A percentile compares a stretch with the other conserved stretches of the same genome.
These are phyloP conservation scores for Hydractinia echinata DNA, from an alignment of 30 jellyfish, hydroid and myxozoan genomes.

Conservation along the genomic window DNA sequence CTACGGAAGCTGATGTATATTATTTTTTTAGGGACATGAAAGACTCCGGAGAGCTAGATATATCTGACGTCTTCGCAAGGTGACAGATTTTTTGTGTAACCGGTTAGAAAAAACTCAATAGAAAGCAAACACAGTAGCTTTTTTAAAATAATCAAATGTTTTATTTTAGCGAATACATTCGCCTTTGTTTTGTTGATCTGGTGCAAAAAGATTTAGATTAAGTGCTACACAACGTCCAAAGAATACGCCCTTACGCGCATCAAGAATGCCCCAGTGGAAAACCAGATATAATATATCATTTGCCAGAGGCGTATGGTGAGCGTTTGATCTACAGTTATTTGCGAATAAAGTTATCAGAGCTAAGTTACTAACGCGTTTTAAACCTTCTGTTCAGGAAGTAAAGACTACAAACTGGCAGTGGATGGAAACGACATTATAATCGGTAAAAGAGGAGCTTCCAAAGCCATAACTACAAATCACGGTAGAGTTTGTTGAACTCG, in stretches of 20 bases:
- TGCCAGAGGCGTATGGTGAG: conserved; percentile 7
- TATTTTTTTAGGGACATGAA: not conserved
- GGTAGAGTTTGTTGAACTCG: too few species aligned
- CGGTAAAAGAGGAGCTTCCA: too few species aligned
- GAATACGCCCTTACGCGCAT: conserved; percentile 5
- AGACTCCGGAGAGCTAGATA: not conserved
- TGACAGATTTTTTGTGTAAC: not conserved
- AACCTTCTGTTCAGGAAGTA: too few species aligned
- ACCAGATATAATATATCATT: conserved; percentile 14
- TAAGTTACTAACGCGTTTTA: too few species aligned
- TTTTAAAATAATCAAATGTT: not conserved
- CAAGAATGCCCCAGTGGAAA: conserved; percentile 14
- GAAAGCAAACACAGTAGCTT: too few species aligned
- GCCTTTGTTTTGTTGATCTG: not conserved
- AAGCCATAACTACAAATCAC: too few species aligned
- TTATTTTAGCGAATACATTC: not conserved
- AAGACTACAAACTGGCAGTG: too few species aligned
- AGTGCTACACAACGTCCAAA: not conserved
- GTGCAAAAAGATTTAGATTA: not conserved
- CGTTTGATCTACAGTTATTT: too few species aligned
- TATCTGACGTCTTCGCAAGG: not conserved
- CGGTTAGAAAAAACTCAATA: too few species aligned
- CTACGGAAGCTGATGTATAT: too few species aligned
- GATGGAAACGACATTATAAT: too few species aligned
- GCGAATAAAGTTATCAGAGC: too few species aligned